A percentile compares a stretch with the other conserved stretches of the same genome.
These are phyloP conservation scores for Corbicula japonica DNA, from an alignment of 2,888 invertebrate genomes.

Conservation along the genomic window DNA sequence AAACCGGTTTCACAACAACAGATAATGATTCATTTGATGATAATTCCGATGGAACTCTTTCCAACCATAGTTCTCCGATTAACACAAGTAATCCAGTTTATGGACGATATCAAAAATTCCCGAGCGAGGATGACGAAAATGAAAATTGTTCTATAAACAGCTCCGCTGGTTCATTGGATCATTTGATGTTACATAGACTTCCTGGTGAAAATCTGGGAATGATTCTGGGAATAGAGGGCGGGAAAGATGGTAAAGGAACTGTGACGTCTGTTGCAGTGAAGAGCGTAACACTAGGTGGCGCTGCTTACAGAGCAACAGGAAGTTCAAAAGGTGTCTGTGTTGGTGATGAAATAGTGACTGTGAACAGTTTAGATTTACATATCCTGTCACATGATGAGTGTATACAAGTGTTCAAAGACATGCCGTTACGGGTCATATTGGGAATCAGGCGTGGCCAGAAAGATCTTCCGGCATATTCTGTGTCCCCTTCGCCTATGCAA, in stretches of 20 bases:
- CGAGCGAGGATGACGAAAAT: slow-evolving; percentile 35
- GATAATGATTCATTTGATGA: slow-evolving; percentile 64
- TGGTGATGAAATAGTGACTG: slow-evolving; percentile 95
- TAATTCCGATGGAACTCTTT: slow-evolving; percentile 64
- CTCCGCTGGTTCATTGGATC: slow-evolving; percentile 43
- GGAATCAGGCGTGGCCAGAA: slow-evolving; percentile 71
- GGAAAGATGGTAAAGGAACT: slow-evolving; percentile 93
- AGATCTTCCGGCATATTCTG: slow-evolving; percentile 54
- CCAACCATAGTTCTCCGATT: slow-evolving; percentile 57
- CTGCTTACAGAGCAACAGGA: slow-evolving; percentile 81
- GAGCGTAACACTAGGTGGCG: slow-evolving; percentile 81
- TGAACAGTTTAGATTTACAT: slow-evolving; percentile 93
- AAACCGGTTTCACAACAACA: slow-evolving; percentile 61
- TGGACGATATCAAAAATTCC: slow-evolving; percentile 71
- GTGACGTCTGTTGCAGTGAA: slow-evolving; percentile 93
- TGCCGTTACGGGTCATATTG: slow-evolving; percentile 86
- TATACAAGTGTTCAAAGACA: slow-evolving; percentile 95
- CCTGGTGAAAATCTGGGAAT: slow-evolving; percentile 96
- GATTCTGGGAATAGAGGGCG: slow-evolving; percentile 96
- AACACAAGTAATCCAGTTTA: slow-evolving; percentile 61
- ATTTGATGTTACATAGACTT: slow-evolving; percentile 92
- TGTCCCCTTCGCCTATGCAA: slow-evolving; percentile 48
- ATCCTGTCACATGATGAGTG: slow-evolving; percentile 94
- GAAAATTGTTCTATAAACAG: neutral
- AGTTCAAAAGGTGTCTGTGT: slow-evolving; percentile 89